Conservation (phyloP, 2,888 invertebrate genomes). For the Tyria jacobaeae region DNA sequence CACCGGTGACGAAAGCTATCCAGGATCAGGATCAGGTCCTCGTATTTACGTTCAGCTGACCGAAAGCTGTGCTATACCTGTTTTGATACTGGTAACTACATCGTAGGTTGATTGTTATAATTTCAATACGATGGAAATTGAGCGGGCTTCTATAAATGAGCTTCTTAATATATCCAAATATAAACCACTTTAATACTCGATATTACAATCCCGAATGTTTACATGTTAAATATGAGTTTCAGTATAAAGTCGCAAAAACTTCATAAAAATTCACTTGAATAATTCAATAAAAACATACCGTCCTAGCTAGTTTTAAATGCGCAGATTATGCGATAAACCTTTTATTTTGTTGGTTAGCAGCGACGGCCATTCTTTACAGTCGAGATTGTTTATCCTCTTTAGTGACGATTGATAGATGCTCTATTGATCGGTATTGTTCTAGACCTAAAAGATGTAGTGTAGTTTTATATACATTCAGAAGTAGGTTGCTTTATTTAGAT, state of each 20-base stretch:
- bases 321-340: conserved; percentile 14
- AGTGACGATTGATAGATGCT: conserved; percentile 15
- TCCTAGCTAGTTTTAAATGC: conserved; percentile 24
- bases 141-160: background rate
- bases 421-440: conserved; percentile 6
- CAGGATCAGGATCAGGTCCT: no score
- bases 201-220: background rate
- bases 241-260: conserved; percentile 9
- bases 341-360: background rate
- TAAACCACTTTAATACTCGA: background rate
- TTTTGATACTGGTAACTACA: no score
- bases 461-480: background rate
- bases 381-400: conserved; percentile 19
- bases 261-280: conserved; percentile 17
- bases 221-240: background rate
- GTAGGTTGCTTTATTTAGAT: background rate
- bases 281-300: conserved; percentile 15
- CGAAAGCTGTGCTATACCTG: no score
- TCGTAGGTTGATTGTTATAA: background rate
- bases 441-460: background rate
- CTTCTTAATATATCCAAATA: background rate
- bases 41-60: no score
- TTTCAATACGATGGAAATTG: no score
- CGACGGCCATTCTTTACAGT: conserved; percentile 21
- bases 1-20: no score